Base-by-base conservation (phyloP, 2,113 vertebrate genomes). In the Tachysurus vachellii region DNA sequence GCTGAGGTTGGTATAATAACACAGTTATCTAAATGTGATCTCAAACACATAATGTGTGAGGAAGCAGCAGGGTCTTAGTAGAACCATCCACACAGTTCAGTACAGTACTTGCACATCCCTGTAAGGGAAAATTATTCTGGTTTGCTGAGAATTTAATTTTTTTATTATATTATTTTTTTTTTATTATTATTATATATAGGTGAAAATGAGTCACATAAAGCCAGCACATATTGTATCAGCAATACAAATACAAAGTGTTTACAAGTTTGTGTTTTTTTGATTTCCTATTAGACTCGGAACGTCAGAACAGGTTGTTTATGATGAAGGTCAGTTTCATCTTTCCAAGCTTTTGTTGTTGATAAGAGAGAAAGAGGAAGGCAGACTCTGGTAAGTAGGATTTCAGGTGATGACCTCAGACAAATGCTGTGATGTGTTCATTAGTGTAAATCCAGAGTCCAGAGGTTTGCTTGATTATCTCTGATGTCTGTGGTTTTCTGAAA, bases 391-490 rank as follows among this genome's bases (percentile, higher is more conserved):
- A 75, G 50, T 56, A 59, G 31, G 80, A 53, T 59, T 31, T 13
- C 82, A 83, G 31, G 53, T 53, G 84, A 75, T 88, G 89, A 82
- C 71, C 85, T 85, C 54, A 54, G 77, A 82, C 70, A 82, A 73
- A 71, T 64, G 47, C 71, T n/a, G 56, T 62, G 80, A 82, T 85
- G 89, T 87, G 56, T 88, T 90, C 89, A 90, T 90, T 90, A 88
- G 79, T 50, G 77, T 87, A 84, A 75, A 77, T 81, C 86, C 87
- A 71, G 82, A 61, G 83, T 36, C 76, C 82, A 70, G 26, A 66
- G 81, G 71, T 61, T 77, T 47, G 61, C 66, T 62, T 82, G 85
- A 90, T 81, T 85, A 47, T 79, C 53, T n/a, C 68, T 81, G 59
- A 87, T 88, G 80, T 73, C 70, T 62, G 70, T 2, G 28, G 61